Conservation (phyloP, 2,113 vertebrate species). For the Eulacestoma nigropectus region DNA sequence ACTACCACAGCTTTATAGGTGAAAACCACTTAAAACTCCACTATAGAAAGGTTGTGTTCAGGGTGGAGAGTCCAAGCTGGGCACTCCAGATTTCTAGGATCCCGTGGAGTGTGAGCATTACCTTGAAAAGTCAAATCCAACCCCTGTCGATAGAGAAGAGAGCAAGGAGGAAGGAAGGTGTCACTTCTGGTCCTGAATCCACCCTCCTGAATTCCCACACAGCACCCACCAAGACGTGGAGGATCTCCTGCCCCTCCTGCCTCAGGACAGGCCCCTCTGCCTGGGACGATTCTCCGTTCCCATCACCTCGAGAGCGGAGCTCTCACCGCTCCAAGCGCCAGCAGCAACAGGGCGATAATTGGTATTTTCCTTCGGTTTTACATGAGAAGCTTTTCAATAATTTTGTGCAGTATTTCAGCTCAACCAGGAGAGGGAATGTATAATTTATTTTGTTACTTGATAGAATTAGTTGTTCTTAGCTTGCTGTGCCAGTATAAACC, state of each 20-base stretch:
- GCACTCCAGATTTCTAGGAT: no score
- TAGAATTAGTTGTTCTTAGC: slow-evolving; percentile 59
- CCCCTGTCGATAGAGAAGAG: accelerated
- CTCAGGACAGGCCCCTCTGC: neutral
- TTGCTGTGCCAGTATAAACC: slow-evolving; percentile 28
- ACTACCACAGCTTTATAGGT: accelerated
- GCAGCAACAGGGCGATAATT: neutral
- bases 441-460: slow-evolving; percentile 45
- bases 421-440: slow-evolving; percentile 17
- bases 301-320: accelerated
- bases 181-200: accelerated
- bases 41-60: no score
- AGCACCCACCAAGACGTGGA: accelerated
- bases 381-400: slow-evolving; percentile 33
- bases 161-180: neutral
- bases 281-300: accelerated
- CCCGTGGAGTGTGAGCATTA: accelerated
- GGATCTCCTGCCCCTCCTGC: neutral
- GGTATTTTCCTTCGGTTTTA: neutral
- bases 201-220: accelerated
- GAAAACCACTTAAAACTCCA: neutral
- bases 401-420: slow-evolving; percentile 36
- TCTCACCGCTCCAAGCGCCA: accelerated
- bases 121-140: neutral
- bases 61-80: neutral